A percentile compares a stretch with the other conserved stretches of the same genome.
Conservation (phyloP, 2,888 invertebrate genomes). For the Boloria euphrosyne region DNA sequence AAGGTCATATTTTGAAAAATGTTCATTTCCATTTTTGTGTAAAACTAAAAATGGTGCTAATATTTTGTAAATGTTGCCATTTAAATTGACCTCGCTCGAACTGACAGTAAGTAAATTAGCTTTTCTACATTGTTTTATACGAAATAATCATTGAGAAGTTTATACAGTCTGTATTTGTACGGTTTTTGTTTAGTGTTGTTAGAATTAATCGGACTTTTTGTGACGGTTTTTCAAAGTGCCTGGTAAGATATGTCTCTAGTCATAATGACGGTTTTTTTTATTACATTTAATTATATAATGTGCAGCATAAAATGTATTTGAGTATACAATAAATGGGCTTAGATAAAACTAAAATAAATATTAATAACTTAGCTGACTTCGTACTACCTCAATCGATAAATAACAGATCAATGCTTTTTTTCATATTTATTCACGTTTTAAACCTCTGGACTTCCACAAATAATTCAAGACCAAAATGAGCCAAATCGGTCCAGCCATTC, state of each 20-base stretch:
- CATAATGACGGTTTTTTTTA: slow-evolving; percentile 23
- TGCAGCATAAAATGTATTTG: background rate
- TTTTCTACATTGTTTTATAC: slow-evolving; percentile 42
- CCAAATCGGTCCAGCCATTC: too few relatives aligned
- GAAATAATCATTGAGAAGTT: slow-evolving; percentile 32
- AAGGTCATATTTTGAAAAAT: background rate
- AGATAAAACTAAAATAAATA: too few relatives aligned
- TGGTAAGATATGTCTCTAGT: slow-evolving; percentile 29
- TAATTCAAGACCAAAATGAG: too few relatives aligned
- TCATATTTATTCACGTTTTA: background rate
- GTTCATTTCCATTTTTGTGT: background rate
- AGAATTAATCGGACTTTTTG: slow-evolving; percentile 18
- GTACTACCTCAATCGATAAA: too few relatives aligned
- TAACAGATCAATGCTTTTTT: too few relatives aligned
- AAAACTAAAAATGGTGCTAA: slow-evolving; percentile 25
- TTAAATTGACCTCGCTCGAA: slow-evolving; percentile 38
- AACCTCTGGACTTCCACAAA: too few relatives aligned
- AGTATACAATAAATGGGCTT: too few relatives aligned
- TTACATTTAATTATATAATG: slow-evolving; percentile 10
- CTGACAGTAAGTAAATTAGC: slow-evolving; percentile 21
- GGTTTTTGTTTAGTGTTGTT: slow-evolving; percentile 14
- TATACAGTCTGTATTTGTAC: slow-evolving; percentile 16
- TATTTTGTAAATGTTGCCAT: slow-evolving; percentile 21
- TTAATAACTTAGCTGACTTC: too few relatives aligned
- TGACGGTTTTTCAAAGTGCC: slow-evolving; percentile 29